Evolutionary conservation across 2,888 invertebrate species (phyloP), one percentile per base, ranked within the genome.

Genomic region (Erannis defoliaria): DNA sequence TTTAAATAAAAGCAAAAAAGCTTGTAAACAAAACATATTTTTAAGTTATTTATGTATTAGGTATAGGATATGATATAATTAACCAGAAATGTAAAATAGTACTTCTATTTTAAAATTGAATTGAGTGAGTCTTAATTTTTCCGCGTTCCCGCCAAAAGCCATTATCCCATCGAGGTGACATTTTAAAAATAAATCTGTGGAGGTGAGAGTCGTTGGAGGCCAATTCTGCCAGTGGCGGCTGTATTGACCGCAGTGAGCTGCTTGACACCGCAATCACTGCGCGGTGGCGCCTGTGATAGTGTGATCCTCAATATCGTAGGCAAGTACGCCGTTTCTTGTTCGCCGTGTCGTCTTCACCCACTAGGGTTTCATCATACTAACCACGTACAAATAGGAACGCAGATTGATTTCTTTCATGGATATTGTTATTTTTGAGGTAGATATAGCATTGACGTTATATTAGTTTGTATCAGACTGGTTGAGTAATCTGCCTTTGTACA

Each of bases 241-340:
- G 56, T 65, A 77, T 76, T 74, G 71, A 68, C 62, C 56, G 53
- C 45, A 71, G 68, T 19, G 62, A 49, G 29, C 70, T 42, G 58
- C 77, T 76, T 66, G 64, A 66, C 61, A 57, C 64, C 67, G 74
- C 78, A 80, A 81, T 81, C 76, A 77, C 73, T 55, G 74, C 33
- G 66, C 67, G 76, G 77, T 80, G 75, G 78, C 70, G 67, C 71
- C 71, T 67, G 66, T 72, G 68, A 71, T n/a, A n/a, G n/a, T n/a
- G n/a, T n/a, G 67, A 73, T 78, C n/a, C n/a, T 78, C 78, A 78
- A 79, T 76, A 74, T 74, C n/a, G n/a, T n/a, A n/a, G n/a, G n/a
- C n/a, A n/a, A n/a, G n/a, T 66, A 49, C 55, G 43, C 55, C 50
- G 46, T 67, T 63, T n/a, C n/a, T n/a, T n/a, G n/a, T n/a, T 67